Conservation (phyloP, 2,797 vertebrate species). For the Melanotaenia maccullochi region DNA sequence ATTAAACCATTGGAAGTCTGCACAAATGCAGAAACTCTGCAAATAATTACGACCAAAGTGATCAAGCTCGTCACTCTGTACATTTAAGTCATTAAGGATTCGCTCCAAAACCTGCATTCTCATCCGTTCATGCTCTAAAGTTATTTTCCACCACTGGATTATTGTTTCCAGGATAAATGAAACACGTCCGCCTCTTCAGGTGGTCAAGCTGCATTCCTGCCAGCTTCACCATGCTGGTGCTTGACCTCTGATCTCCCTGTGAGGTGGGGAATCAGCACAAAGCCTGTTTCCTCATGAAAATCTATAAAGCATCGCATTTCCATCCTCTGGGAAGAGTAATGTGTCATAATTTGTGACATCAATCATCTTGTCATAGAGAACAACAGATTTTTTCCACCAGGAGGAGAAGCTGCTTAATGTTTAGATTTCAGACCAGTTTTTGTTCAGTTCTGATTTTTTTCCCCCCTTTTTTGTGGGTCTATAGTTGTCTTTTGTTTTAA, state of each 20-base stretch:
- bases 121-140: neutral
- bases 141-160: neutral
- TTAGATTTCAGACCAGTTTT: too few species aligned
- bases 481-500: too few species aligned
- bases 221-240: neutral
- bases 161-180: neutral
- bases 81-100: neutral
- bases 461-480: too few species aligned
- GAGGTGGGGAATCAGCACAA: neutral
- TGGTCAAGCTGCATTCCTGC: neutral
- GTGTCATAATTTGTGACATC: constrained; percentile 52
- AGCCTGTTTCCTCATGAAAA: constrained; percentile 12
- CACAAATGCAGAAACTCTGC: too few species aligned
- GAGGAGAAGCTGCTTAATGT: neutral
- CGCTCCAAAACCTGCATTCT: neutral
- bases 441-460: too few species aligned
- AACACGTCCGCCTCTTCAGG: constrained; percentile 2
- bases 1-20: too few species aligned
- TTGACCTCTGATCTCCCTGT: constrained; percentile 38
- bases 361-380: constrained; percentile 29
- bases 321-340: constrained; percentile 19
- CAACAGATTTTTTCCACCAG: neutral
- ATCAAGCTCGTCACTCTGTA: too few species aligned
- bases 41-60: too few species aligned
- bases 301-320: constrained; percentile 50